phyloP scores from a whole-genome alignment of 2,113 vertebrate genomes.

The Herpetotheres cachinnans region DNA sequence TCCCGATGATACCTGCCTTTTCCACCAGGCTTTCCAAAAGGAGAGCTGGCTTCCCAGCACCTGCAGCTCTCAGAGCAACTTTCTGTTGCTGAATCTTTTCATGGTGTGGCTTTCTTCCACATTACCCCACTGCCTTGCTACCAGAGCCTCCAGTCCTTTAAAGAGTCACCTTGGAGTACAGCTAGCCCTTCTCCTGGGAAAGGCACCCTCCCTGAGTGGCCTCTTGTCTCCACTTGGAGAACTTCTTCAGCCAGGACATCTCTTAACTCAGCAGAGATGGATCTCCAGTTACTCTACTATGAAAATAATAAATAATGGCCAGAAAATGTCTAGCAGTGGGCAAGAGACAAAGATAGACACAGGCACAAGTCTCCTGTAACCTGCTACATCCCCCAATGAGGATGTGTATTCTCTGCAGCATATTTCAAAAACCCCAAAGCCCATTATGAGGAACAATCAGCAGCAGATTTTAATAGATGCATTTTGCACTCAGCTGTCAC shows the following conservation, averaged over 20 bases:
- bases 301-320: background rate
- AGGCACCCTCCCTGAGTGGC: background rate
- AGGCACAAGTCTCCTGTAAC: background rate
- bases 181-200: background rate
- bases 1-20: background rate
- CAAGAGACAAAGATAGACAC: background rate
- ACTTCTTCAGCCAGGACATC: background rate
- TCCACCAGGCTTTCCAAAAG: background rate
- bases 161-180: background rate
- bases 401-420: background rate
- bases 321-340: background rate
- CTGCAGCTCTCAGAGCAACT: background rate
- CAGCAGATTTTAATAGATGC: constrained; percentile 65
- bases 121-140: background rate
- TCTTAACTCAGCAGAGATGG: background rate
- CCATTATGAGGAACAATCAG: constrained; percentile 63
- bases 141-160: background rate
- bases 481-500: constrained; percentile 61
- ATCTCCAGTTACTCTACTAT: background rate
- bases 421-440: constrained; percentile 29
- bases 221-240: background rate
- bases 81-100: background rate
- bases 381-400: background rate
- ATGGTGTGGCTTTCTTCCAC: background rate
- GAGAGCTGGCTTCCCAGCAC: background rate